Conservation (phyloP, 1,140 invertebrate species). For the Globodera rostochiensis region DNA sequence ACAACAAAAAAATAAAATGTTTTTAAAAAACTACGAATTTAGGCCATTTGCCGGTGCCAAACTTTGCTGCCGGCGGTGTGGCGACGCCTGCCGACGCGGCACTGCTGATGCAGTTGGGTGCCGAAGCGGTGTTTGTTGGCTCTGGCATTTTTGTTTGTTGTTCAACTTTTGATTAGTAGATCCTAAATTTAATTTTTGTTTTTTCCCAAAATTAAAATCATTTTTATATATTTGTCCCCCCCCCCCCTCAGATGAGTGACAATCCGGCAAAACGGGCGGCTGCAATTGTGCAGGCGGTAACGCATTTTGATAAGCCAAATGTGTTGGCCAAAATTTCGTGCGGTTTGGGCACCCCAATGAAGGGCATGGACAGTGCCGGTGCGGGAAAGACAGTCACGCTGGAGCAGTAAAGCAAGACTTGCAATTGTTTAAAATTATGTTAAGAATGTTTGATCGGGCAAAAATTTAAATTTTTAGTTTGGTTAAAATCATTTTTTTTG, state of each 20-base stretch:
- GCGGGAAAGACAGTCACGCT: background rate
- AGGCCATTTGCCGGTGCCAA: conserved; percentile 11
- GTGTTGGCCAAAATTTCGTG: conserved; percentile 13
- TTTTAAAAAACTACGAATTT: background rate
- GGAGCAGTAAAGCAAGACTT: background rate
- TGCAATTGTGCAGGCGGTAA: conserved; percentile 22
- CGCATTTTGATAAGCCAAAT: conserved; percentile 13
- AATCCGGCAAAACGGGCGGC: conserved; percentile 9
- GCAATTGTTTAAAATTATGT: background rate
- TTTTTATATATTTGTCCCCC: too few species aligned
- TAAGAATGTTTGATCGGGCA: too few species aligned
- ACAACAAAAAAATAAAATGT: too few species aligned
- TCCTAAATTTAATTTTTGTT: too few species aligned
- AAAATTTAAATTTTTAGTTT: too few species aligned
- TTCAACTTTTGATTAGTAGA: too few species aligned
- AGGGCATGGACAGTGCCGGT: conserved; percentile 3
- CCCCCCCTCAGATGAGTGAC: conserved; percentile 7
- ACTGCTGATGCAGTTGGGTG: conserved; percentile 22
- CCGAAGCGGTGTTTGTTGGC: conserved; percentile 24
- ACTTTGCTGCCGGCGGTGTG: conserved; percentile 26
- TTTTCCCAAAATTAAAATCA: too few species aligned
- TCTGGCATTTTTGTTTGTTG: conserved; percentile 15
- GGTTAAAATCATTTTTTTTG: too few species aligned
- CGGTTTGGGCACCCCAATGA: conserved; percentile 6
- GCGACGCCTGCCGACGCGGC: conserved; percentile 22